Evolutionary conservation across 2,888 invertebrate species (phyloP), one percentile per base, ranked within the genome.

Genomic region (Mayetiola destructor): DNA sequence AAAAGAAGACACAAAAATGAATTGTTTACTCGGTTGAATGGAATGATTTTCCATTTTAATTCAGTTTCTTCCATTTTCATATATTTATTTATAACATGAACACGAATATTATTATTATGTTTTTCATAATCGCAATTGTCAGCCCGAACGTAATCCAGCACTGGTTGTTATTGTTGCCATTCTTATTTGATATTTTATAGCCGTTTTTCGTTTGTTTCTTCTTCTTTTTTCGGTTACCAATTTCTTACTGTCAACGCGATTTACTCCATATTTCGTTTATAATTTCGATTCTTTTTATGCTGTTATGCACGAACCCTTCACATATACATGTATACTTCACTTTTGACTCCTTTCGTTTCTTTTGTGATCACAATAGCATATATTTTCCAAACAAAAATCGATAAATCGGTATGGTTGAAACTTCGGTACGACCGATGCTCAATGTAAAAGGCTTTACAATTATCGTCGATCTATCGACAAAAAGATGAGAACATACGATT

Each of bases 131-230:
- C 12, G 12, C 36, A 8, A n/a, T 39, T 39, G 3, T 39, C 6
- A n/a, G 48, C n/a, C 48, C n/a, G n/a, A 4, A 48, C n/a, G 48
- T 48, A 48, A 27, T 27, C 48, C 12, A 6, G 16, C 27, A 16
- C 27, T n/a, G n/a, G 16, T n/a, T 48, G 48, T 48, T 27, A 48
- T 48, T n/a, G 16, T n/a, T 48, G 48, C 27, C 16, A 48, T 48
- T 48, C 48, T 27, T 48, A n/a, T 42, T 23, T 23, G 23, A 23
- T 42, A 42, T 23, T 9, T 9, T 21, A 42, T 42, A 10, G 9
- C 14, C 3, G 23, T 1, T 48, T 14, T 48, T 48, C 16, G n/a
- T 6, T 8, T 21, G 20, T 40, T 10, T 40, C 18, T 18, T 9
- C 3, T 3, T 12, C n/a, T 42, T 2, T 23, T 21, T 23, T 4